Conservation (phyloP, 2,113 vertebrate species). For the Odobenus rosmarus region DNA sequence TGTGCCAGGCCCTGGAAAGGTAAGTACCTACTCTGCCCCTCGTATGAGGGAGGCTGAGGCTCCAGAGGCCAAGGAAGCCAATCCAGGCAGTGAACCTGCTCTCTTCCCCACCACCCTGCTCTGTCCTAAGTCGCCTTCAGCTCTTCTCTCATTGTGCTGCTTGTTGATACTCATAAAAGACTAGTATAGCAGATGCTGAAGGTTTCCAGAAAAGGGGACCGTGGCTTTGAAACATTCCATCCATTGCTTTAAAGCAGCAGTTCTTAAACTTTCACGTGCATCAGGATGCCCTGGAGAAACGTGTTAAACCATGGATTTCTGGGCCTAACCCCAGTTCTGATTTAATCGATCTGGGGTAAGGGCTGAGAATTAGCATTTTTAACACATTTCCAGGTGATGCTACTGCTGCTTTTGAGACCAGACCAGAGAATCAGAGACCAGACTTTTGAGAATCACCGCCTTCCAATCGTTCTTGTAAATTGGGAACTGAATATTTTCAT, state of each 20-base stretch:
- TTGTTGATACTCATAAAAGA: neutral
- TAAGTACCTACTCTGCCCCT: neutral
- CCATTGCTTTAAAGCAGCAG: neutral
- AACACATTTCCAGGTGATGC: neutral
- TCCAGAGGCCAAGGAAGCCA: neutral
- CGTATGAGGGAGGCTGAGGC: neutral
- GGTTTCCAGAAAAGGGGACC: neutral
- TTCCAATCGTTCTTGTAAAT: neutral
- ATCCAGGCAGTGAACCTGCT: neutral
- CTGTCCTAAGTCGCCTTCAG: fast-evolving
- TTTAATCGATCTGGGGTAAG: neutral
- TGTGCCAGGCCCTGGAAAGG: neutral
- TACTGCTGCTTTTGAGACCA: neutral
- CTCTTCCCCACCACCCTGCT: neutral
- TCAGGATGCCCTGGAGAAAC: neutral
- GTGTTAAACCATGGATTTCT: neutral
- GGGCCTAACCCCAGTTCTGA: neutral
- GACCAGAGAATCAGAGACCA: neutral
- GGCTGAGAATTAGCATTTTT: neutral
- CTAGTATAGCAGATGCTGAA: neutral
- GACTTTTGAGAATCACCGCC: neutral
- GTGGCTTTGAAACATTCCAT: neutral
- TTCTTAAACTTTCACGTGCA: neutral
- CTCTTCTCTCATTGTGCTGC: neutral
- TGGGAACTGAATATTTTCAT: neutral